Conservation (phyloP, 2,888 invertebrate species). For the Heteromyza rotundicornis region DNA sequence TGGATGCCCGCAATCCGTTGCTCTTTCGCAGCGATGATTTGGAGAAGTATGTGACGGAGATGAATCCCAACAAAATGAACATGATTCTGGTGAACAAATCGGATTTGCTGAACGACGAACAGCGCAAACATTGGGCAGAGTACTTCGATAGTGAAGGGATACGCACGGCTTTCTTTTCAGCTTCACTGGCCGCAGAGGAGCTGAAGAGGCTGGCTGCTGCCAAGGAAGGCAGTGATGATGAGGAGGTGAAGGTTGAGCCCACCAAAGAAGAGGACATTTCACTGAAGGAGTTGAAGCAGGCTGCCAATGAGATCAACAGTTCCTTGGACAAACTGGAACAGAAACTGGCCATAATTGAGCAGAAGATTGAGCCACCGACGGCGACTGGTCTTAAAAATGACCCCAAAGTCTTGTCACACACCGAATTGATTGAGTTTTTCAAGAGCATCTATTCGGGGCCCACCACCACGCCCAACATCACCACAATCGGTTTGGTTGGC, state of each 20-base stretch:
- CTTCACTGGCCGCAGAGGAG: conserved; percentile 69
- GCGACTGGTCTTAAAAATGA: conserved; percentile 43
- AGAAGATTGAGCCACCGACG: conserved; percentile 58
- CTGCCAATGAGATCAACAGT: conserved; percentile 65
- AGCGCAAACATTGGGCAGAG: conserved; percentile 83
- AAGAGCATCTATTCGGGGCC: conserved; percentile 66
- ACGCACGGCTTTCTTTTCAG: conserved; percentile 90
- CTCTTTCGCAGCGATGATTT: conserved; percentile 92
- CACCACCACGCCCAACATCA: conserved; percentile 65
- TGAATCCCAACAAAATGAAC: conserved; percentile 74
- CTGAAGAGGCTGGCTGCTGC: conserved; percentile 44
- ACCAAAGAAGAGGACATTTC: conserved; percentile 30
- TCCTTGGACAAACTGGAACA: conserved; percentile 67
- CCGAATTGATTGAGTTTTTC: conserved; percentile 75
- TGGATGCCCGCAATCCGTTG: conserved; percentile 95
- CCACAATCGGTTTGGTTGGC: conserved; percentile 93
- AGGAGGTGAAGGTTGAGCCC: not conserved
- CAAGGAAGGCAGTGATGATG: conserved; percentile 14
- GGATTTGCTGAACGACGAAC: conserved; percentile 82
- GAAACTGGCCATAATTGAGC: conserved; percentile 66
- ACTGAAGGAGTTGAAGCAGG: conserved; percentile 63
- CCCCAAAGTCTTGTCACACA: conserved; percentile 66
- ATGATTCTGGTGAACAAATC: conserved; percentile 94
- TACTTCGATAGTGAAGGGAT: conserved; percentile 79
- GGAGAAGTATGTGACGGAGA: conserved; percentile 83